phyloP scores from a whole-genome alignment of 1,140 invertebrate species.

The Euura lappo region DNA sequence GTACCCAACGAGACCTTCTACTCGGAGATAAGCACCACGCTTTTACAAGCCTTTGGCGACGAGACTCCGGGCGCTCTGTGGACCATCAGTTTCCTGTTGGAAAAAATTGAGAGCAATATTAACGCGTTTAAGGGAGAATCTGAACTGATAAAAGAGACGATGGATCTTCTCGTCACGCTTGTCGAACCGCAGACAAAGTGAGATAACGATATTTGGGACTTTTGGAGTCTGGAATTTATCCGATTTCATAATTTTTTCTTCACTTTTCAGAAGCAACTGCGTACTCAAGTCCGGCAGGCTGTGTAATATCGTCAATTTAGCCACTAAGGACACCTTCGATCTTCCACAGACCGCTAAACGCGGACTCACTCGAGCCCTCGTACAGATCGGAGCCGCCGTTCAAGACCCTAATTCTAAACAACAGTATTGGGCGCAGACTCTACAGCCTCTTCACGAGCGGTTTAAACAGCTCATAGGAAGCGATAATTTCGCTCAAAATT shows the following conservation, averaged over 20 bases:
- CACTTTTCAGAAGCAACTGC: slow-evolving; percentile 35
- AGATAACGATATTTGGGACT: slow-evolving; percentile 30
- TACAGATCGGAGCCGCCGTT: slow-evolving; percentile 56
- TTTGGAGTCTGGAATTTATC: slow-evolving; percentile 6
- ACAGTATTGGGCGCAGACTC: slow-evolving; percentile 64
- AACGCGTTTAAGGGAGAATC: slow-evolving; percentile 66
- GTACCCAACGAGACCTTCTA: slow-evolving; percentile 74
- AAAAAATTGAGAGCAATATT: slow-evolving; percentile 68
- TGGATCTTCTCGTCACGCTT: slow-evolving; percentile 64
- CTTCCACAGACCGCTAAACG: slow-evolving; percentile 60
- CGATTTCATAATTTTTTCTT: not conserved
- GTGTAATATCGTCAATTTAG: slow-evolving; percentile 53
- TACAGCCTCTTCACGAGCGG: slow-evolving; percentile 67
- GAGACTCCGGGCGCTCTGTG: slow-evolving; percentile 66
- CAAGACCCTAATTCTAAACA: slow-evolving; percentile 49
- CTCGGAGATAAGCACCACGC: slow-evolving; percentile 63
- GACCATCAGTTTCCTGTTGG: slow-evolving; percentile 68
- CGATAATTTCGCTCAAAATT: slow-evolving; percentile 65
- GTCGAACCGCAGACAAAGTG: slow-evolving; percentile 67
- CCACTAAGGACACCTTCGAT: slow-evolving; percentile 54
- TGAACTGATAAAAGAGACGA: slow-evolving; percentile 65
- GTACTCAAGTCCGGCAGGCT: slow-evolving; percentile 47
- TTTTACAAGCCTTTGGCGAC: slow-evolving; percentile 68
- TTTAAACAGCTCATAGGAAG: slow-evolving; percentile 65
- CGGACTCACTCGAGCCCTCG: slow-evolving; percentile 63